Evolutionary conservation across 2,888 invertebrate genomes (phyloP), one percentile per base, ranked within the genome.

Genomic region (Neoitamus cyanurus): DNA sequence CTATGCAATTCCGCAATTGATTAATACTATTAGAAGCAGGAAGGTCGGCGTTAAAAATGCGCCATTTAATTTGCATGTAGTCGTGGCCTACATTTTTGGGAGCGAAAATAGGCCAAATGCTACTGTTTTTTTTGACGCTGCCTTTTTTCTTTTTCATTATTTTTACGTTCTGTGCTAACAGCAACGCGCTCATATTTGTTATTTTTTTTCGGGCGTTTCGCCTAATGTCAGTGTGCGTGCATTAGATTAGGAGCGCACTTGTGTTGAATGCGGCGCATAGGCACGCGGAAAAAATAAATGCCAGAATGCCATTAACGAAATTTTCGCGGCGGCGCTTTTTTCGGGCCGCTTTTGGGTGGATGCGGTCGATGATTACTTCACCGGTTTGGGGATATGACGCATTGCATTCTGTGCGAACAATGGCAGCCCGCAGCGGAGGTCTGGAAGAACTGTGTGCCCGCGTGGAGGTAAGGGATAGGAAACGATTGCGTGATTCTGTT

Each of bases 311-410:
- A 73, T 73, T 73, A 73, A 34, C 34, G 11, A 73, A 48, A 58
- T 58, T 58, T 58, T 58, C 9, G 58, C 58, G 58, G 58, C 58
- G 58, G 20, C 25, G 58, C 25, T 20, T 58, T 58, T 58, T 58
- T 58, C 58, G 58, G 25, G 25, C 20, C 11, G 36, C 20, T 31
- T 73, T 73, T 37, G 36, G 73, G 73, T 73, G 73, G 73, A 73
- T 73, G 73, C 73, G 73, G 73, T 73, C 73, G 73, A 73, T 73
- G 73, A 73, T 73, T 73, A 73, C 34, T 73, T 73, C 73, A 73
- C 34, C 36, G 73, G 7, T n/a, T 73, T 73, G n/a, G 36, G 34
- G 73, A 36, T 37, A 73, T 73, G 73, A 73, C 73, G 73, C 73
- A 73, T 73, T 73, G 73, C 73, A 73, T 73, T 73, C 15, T 73